phyloP scores from a whole-genome alignment of 2,797 vertebrate genomes.

The Cetoscarus ocellatus region DNA sequence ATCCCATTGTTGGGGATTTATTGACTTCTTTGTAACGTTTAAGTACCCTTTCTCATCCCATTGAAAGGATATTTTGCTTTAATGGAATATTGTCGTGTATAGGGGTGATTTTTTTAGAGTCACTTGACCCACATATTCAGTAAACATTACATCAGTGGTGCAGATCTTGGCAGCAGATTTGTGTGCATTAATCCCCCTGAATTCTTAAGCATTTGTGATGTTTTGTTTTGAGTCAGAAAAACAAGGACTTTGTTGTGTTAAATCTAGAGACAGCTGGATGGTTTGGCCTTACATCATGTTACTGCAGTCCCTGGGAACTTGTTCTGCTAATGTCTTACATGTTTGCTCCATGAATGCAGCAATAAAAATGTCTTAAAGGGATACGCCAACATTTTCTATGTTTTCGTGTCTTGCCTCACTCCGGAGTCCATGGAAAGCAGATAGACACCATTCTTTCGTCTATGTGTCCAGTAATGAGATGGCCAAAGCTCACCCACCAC shows the following conservation, averaged over 20 bases:
- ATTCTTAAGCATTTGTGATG: constrained; percentile 37
- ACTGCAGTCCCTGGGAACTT: not conserved
- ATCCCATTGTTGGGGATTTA: constrained; percentile 1
- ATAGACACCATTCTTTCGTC: too few relatives aligned
- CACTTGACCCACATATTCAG: constrained; percentile 6
- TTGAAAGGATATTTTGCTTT: constrained; percentile 7
- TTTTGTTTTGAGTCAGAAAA: constrained; percentile 21
- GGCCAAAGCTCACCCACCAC: too few relatives aligned
- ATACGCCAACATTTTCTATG: too few relatives aligned
- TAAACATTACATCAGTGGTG: constrained; percentile 4
- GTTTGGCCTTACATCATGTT: constrained; percentile 5
- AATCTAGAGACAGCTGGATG: constrained; percentile 10
- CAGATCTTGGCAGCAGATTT: constrained; percentile 41
- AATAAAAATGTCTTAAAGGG: too few relatives aligned
- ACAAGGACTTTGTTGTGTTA: constrained; percentile 10
- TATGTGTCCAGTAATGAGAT: too few relatives aligned
- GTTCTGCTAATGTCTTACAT: not conserved
- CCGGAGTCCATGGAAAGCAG: too few relatives aligned
- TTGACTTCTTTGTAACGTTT: constrained; percentile 2
- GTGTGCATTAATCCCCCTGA: constrained; percentile 32
- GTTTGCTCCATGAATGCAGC: too few relatives aligned
- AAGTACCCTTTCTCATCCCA: not conserved
- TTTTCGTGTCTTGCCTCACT: too few relatives aligned
- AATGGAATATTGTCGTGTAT: not conserved
- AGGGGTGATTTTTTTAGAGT: constrained; percentile 13